Evolutionary conservation across 2,888 invertebrate species (phyloP).

Genomic region (Julus scanicus): DNA sequence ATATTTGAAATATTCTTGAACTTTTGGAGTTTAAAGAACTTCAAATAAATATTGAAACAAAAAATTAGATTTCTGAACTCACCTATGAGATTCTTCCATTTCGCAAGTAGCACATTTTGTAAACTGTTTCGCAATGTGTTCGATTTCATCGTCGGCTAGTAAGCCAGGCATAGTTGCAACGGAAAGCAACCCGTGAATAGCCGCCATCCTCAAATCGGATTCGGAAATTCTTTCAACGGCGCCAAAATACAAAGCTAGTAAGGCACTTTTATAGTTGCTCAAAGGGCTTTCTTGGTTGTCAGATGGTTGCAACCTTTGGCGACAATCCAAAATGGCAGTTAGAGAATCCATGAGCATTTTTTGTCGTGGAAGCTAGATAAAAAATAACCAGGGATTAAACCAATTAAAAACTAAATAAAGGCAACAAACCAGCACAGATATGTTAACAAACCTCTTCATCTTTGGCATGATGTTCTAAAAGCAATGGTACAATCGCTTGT

Average conservation of each 20-base stretch:
- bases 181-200: slow-evolving; percentile 7
- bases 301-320: neutral
- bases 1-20: no score
- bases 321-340: neutral
- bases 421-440: neutral
- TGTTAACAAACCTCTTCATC: neutral
- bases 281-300: neutral
- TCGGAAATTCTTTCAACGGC: neutral
- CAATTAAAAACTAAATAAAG: neutral
- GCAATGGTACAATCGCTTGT: slow-evolving; percentile 7
- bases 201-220: neutral
- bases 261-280: neutral
- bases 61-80: neutral
- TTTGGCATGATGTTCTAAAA: neutral
- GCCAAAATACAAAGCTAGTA: neutral
- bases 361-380: neutral
- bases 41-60: no score
- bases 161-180: neutral
- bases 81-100: slow-evolving; percentile 8
- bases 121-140: neutral
- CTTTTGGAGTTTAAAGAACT: no score
- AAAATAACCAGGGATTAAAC: neutral
- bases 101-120: neutral
- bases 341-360: neutral
- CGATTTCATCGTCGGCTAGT: neutral